Evolutionary conservation across 92 coral and sea anemone species (phyloP), one percentile per base, ranked within the genome.

Genomic region (Bergia puertoricense): DNA sequence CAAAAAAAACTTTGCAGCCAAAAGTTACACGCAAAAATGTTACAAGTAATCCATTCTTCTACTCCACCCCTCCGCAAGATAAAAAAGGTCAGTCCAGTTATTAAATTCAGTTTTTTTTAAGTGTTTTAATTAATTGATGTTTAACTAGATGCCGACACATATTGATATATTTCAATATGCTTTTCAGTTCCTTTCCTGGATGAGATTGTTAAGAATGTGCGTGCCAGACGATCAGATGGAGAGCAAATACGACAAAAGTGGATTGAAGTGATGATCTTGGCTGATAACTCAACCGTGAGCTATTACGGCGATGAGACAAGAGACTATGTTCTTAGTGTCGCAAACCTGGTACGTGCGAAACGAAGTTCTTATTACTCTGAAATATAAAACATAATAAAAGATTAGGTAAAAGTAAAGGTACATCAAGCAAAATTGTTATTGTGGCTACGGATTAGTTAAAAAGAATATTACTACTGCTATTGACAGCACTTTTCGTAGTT

Each of bases 181-280:
- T 30, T 44, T 83, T 0, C 22, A 84, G 87, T 45, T 6, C 87
- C 79, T 84, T 13, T 46, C 7, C 59, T 66, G 2, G 79, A 37
- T 6, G 75, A 44, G 40, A 36, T 69, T 45, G 67, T 22, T 7
- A 1, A 86, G 10, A 86, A 20, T 22, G 43, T 57, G 39, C 81
- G 82, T 9, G 59, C 56, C 20, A 86, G 65, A 41, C 82, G 81
- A 40, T 85, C 87, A 42, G 37, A 50, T 62, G 85, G 86, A 40
- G 74, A 83, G 65, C 68, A 16, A 30, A 73, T 68, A 54, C 76
- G 76, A 40, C 88, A 76, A n/a, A 88, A 92, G 41, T 88, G 88
- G 85, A 90, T 95, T 9, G 99, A 96, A 59, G 95, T 92, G 36
- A 92, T 95, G 99, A 75, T 96, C 22, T 88, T 96, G 37, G 93